Conservation (phyloP, 2,113 vertebrate species). For the Gnathonemus longibarbis region DNA sequence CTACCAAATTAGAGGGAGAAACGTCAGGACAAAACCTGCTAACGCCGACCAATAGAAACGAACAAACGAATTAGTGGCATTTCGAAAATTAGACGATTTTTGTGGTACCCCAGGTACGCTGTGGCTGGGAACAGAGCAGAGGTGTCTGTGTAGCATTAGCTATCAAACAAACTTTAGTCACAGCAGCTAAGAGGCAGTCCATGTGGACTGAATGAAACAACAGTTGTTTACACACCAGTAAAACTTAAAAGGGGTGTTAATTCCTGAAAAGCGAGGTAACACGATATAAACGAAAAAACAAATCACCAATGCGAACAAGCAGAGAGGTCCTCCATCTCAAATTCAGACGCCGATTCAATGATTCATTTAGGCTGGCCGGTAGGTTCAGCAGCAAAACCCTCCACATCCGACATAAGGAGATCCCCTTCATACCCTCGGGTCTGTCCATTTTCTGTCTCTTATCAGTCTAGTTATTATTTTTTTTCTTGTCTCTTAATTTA, state of each 20-base stretch:
- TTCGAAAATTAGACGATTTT: neutral
- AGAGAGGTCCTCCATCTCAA: neutral
- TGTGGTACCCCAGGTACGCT: neutral
- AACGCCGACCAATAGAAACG: constrained; percentile 27
- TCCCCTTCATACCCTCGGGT: neutral
- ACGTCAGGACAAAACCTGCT: constrained; percentile 33
- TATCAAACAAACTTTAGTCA: neutral
- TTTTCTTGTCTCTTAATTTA: neutral
- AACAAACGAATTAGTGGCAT: neutral
- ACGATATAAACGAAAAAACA: neutral
- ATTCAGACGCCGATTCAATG: neutral
- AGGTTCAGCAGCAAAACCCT: constrained; percentile 10
- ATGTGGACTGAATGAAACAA: neutral
- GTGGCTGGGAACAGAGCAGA: neutral
- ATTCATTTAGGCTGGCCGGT: neutral
- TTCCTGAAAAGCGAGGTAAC: neutral
- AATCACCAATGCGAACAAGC: neutral
- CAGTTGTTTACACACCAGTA: neutral
- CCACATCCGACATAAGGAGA: neutral
- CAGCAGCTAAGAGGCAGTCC: neutral
- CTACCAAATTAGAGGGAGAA: constrained; percentile 37
- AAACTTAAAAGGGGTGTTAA: neutral
- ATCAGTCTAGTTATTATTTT: neutral
- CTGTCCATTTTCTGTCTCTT: neutral
- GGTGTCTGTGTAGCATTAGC: neutral